Evolutionary conservation across 2,888 invertebrate genomes (phyloP).

Genomic region (Andrena bucephala): DNA sequence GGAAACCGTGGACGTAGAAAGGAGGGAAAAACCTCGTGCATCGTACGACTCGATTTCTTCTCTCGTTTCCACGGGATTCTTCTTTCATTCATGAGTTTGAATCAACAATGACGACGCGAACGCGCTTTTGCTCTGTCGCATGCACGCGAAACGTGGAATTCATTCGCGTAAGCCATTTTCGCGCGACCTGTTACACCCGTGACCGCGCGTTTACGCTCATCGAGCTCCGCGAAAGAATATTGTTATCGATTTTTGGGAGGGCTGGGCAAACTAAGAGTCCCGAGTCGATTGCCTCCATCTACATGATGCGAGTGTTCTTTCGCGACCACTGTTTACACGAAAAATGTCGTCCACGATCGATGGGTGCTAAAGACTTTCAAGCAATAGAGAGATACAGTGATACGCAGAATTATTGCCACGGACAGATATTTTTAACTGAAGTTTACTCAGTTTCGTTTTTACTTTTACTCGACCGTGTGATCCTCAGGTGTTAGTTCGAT

Average conservation of each 20-base stretch:
- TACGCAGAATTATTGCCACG: background rate
- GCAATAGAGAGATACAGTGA: background rate
- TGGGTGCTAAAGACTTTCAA: slow-evolving; percentile 11
- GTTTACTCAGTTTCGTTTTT: too few relatives aligned
- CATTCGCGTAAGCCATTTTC: background rate
- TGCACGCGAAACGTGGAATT: slow-evolving; percentile 2
- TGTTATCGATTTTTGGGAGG: background rate
- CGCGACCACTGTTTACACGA: background rate
- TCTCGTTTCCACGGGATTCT: slow-evolving; percentile 61
- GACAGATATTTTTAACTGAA: background rate
- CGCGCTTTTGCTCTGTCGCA: background rate
- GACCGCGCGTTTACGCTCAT: background rate
- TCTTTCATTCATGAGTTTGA: slow-evolving; percentile 72
- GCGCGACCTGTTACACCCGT: background rate
- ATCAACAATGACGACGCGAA: slow-evolving; percentile 51
- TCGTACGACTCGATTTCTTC: slow-evolving; percentile 20
- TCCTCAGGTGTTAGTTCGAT: too few relatives aligned
- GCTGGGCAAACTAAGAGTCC: background rate
- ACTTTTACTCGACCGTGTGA: too few relatives aligned
- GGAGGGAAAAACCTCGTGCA: slow-evolving; percentile 39
- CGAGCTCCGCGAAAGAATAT: background rate
- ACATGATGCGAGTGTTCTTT: background rate
- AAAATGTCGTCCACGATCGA: background rate
- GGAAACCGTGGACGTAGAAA: slow-evolving; percentile 17
- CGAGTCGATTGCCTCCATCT: background rate